These are phyloP conservation scores for Cercopithecus mitis DNA, from an alignment of 2,797 vertebrate genomes.

Conservation along the genomic window DNA sequence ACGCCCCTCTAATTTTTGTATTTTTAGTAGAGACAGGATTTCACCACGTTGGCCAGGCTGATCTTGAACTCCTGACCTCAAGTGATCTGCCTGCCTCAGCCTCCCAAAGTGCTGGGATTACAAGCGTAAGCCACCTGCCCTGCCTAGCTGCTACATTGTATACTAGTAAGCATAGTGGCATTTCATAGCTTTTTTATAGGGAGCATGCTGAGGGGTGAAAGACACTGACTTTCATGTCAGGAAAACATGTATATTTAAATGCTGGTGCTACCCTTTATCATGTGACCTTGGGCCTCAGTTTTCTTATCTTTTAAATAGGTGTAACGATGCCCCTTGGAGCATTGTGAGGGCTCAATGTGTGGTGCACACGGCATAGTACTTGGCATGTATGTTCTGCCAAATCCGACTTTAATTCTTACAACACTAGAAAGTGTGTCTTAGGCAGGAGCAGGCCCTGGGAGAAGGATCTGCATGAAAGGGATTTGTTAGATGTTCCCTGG, in stretches of 20 bases:
- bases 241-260: not conserved
- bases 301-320: not conserved
- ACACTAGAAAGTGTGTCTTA: not conserved
- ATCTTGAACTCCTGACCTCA: too few relatives aligned
- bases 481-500: not conserved
- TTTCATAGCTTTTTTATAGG: not conserved
- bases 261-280: not conserved
- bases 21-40: too few relatives aligned
- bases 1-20: too few relatives aligned
- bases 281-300: not conserved
- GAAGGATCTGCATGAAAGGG: rapidly evolving
- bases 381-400: rapidly evolving
- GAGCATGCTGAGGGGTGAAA: not conserved
- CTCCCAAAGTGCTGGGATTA: too few relatives aligned
- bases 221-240: rapidly evolving
- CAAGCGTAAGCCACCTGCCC: too few relatives aligned
- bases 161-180: rapidly evolving
- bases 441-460: not conserved
- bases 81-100: too few relatives aligned
- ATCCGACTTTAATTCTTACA: not conserved
- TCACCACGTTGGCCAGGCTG: too few relatives aligned
- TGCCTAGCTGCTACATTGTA: too few relatives aligned
- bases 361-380: rapidly evolving
- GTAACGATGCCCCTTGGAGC: not conserved
- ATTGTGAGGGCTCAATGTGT: rapidly evolving